Evolutionary conservation across 2,113 vertebrate species (phyloP).

Genomic region (Sebastes schlegelii): DNA sequence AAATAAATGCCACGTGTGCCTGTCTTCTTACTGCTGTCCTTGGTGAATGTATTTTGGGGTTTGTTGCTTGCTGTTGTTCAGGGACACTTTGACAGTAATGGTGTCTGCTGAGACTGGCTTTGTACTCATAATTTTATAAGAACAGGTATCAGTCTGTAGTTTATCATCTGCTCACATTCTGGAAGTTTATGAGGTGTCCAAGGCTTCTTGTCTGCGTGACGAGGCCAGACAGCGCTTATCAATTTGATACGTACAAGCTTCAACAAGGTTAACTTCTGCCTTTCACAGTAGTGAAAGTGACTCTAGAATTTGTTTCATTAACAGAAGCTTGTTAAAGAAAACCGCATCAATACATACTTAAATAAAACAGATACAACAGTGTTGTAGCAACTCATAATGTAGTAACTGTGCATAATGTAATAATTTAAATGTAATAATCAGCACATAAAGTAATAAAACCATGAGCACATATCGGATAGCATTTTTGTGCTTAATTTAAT

Average conservation of each 20-base stretch:
- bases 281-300: background rate
- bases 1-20: conserved; percentile 1
- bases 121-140: background rate
- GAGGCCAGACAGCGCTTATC: background rate
- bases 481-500: too few species aligned
- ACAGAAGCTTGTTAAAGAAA: background rate
- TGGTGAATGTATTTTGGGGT: background rate
- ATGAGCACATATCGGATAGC: too few species aligned
- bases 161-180: background rate
- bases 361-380: background rate
- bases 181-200: background rate
- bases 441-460: too few species aligned
- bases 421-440: too few species aligned
- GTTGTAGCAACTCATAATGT: too few species aligned
- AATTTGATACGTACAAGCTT: background rate
- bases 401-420: too few species aligned
- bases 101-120: background rate
- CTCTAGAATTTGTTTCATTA: background rate
- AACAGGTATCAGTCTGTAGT: background rate
- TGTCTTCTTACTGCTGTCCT: background rate
- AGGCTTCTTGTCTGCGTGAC: background rate
- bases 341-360: background rate
- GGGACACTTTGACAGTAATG: conserved; percentile 3
- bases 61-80: conserved; percentile 22
- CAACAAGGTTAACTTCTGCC: background rate